phyloP scores from a whole-genome alignment of 2,888 invertebrate genomes.

The Pyralis farinalis region DNA sequence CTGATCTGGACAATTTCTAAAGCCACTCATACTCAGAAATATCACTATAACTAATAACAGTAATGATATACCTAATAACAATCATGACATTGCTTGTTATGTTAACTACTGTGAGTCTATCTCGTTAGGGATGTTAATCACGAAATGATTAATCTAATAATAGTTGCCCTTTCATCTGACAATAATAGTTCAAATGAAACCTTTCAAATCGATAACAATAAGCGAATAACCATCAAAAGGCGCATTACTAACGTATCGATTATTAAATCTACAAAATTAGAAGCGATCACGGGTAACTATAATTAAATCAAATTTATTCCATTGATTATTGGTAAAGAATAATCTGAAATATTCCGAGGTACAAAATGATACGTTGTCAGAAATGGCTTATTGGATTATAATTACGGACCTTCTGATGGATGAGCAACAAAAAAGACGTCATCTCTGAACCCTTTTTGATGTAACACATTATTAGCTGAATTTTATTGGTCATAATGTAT shows the following conservation, averaged over 20 bases:
- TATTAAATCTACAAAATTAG: conserved; percentile 15
- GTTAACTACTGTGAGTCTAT: conserved; percentile 20
- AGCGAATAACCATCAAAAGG: conserved; percentile 10
- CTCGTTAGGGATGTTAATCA: conserved; percentile 24
- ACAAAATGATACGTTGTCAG: conserved; percentile 43
- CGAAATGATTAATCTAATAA: conserved; percentile 12
- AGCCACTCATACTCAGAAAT: no score
- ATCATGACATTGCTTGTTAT: no score
- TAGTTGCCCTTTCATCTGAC: conserved; percentile 13
- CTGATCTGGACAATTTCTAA: no score
- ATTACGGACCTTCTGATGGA: conserved; percentile 33
- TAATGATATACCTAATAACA: no score
- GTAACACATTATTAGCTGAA: conserved; percentile 15
- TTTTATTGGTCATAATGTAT: conserved; percentile 19
- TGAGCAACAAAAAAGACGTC: conserved; percentile 18
- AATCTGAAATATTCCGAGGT: conserved; percentile 23
- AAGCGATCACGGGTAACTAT: conserved; percentile 20
- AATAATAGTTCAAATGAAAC: conserved; percentile 11
- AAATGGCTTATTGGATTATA: conserved; percentile 29
- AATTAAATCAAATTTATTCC: conserved; percentile 30
- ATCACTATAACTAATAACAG: no score
- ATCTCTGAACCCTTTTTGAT: conserved; percentile 21
- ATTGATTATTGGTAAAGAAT: conserved; percentile 27
- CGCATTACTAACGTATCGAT: conserved; percentile 10
- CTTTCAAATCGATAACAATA: conserved; percentile 1